Base-by-base conservation (phyloP, 2,888 invertebrate genomes). In the Petrolisthes manimaculis region DNA sequence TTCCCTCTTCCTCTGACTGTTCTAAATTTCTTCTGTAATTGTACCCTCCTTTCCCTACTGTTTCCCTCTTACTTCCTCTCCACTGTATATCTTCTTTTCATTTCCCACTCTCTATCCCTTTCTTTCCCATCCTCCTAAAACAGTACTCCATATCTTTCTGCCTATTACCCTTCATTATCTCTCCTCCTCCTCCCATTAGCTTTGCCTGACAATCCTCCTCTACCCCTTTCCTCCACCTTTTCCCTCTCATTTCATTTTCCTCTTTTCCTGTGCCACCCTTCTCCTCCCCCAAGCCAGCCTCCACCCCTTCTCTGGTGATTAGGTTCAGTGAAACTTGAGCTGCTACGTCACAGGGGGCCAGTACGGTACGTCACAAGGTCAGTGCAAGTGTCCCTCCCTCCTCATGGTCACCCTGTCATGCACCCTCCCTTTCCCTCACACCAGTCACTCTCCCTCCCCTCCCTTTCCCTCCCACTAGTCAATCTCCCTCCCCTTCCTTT, bases 251-350 rank as follows among this genome's bases (percentile, higher is more conserved):
- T 69, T 69, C 8, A 14, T 18, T 18, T 5, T 4, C 24, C 24
- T 21, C 21, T 21, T 37, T 53, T 12, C 12, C 12, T 4, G 21
- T 78, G 14, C 12, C 53, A 37, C 53, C 78, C 78, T 12, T n/a
- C 78, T 78, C 78, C n/a, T 53, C 51, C 37, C 37, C 37, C 37
- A 37, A 37, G 37, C 37, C 37, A 37, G 37, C 37, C 71, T 71
- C 14, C 71, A 71, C 61, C 61, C 61, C 61, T 18, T 61, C 61
- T 61, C 71, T 71, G 71, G 71, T 71, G 18, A 71, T 71, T 71
- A n/a, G 71, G 71, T n/a, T n/a, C 71, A 71, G 71, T 71, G 71
- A n/a, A 71, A 71, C 14, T n/a, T 21, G 14, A 9, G 14, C 71
- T 18, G 18, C 61, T 12, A 71, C 71, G 21, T 71, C 71, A 71